Base-by-base conservation (phyloP, 2,797 vertebrate genomes). In the Oreonectes daqikongensis region DNA sequence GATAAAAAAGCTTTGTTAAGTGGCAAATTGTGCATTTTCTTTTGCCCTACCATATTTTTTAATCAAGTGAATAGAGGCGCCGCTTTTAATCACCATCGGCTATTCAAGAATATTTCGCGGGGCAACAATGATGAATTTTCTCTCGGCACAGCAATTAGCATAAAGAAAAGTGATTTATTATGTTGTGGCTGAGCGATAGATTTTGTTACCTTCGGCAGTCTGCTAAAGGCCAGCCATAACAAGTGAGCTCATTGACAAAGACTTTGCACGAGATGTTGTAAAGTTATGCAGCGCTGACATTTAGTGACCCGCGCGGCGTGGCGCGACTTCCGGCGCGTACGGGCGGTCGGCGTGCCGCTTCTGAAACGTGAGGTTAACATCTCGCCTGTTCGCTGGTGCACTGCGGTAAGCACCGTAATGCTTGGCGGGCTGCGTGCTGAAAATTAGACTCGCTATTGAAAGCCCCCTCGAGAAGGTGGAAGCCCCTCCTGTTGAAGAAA, bases 91-190 rank as follows among this genome's bases (percentile, higher is more conserved):
- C 78, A 79, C 65, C 70, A 57, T 65, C 77, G 79, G 71, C 79
- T 77, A 82, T 79, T 79, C 65, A 69, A 65, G 74, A 80, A 80
- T 73, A 42, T 67, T 65, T 40, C 17, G 61, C 44, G 28, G 55
- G 28, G 61, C 53, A 57, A 40, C 69, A 79, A 79, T 80, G 79
- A 83, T 83, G 66, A 83, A 77, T 80, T 78, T 83, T 77, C 79
- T 70, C 1, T 67, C 12, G 78, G 59, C 4, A 3, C 10, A 22
- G 80, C 65, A 77, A 78, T 81, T 81, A 77, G 48, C 64, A 44
- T 72, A 73, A 46, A 79, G 55, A 70, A 65, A 78, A 78, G 67
- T 80, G 72, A 80, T 78, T 83, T 70, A 83, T 80, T 75, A 73
- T 40, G 65, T 68, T 53, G 53, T 52, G 66, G 53, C 26, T 32